phyloP scores from a whole-genome alignment of 2,113 vertebrate species.

The Notarius lentiginosus region DNA sequence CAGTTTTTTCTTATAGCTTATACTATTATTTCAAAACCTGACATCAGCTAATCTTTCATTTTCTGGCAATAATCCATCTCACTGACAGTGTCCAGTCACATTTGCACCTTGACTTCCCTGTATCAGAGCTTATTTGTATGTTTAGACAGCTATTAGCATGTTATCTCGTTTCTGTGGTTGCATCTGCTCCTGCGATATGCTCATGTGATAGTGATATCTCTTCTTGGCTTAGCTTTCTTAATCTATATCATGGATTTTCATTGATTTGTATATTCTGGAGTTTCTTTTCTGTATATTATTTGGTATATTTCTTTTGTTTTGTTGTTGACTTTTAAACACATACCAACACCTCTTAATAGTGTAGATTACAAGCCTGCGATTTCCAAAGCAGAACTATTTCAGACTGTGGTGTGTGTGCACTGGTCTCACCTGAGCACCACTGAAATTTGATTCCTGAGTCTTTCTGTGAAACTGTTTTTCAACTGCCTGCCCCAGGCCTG shows the following conservation, averaged over 20 bases:
- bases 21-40: not conserved
- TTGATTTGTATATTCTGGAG: not conserved
- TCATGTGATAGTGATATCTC: no score
- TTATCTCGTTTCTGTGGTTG: not conserved
- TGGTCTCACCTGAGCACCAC: constrained; percentile 32
- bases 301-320: not conserved
- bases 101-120: not conserved
- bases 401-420: constrained; percentile 17
- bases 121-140: constrained; percentile 7
- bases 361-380: not conserved
- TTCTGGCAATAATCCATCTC: not conserved
- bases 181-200: not conserved
- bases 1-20: not conserved
- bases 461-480: constrained; percentile 23
- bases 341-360: not conserved
- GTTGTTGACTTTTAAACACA: not conserved
- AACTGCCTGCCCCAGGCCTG: constrained; percentile 13
- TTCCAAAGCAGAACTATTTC: constrained; percentile 12
- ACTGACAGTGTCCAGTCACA: not conserved
- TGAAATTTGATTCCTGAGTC: constrained; percentile 35
- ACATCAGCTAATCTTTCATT: not conserved
- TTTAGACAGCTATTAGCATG: constrained; percentile 5
- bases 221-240: not conserved
- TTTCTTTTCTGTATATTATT: not conserved
- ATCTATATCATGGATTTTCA: not conserved